Conservation (phyloP, 2,113 vertebrate species). For the Chloropsis hardwickii region DNA sequence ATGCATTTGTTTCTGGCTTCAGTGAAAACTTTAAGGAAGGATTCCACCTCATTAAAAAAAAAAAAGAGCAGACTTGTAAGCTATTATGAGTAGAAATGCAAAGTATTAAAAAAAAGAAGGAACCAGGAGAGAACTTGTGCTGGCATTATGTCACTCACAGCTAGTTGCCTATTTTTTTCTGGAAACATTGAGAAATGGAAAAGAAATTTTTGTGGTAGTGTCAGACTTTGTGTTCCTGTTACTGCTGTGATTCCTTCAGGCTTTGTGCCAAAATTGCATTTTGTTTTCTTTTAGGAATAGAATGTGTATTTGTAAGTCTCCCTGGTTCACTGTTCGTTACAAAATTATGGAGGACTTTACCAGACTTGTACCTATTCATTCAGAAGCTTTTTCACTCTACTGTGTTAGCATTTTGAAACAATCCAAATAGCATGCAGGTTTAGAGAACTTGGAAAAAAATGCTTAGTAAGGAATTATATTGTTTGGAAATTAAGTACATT, state of each 20-base stretch:
- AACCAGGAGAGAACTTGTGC: not conserved
- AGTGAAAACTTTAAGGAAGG: not conserved
- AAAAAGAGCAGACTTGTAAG: not conserved
- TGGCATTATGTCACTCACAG: not conserved
- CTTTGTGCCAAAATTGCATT: not conserved
- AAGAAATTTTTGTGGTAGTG: not conserved
- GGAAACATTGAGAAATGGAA: not conserved
- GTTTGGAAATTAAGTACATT: not conserved
- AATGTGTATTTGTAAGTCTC: not conserved
- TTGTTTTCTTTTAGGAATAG: not conserved
- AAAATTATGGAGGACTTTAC: not conserved
- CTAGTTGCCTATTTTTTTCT: slow-evolving; percentile 5
- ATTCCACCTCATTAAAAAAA: not conserved
- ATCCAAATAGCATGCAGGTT: not conserved
- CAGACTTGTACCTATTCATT: not conserved
- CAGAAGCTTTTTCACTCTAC: not conserved
- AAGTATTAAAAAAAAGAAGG: not conserved
- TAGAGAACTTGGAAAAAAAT: not conserved
- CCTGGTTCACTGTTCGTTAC: not conserved
- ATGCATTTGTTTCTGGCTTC: not conserved
- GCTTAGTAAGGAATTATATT: not conserved
- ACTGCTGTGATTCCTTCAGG: not conserved
- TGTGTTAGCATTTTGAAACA: not conserved
- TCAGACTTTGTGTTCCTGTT: not conserved
- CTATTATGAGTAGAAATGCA: not conserved